These are phyloP conservation scores for Patiria miniata DNA, from an alignment of 35 echinoderm and acorn worm genomes.

Conservation along the genomic window DNA sequence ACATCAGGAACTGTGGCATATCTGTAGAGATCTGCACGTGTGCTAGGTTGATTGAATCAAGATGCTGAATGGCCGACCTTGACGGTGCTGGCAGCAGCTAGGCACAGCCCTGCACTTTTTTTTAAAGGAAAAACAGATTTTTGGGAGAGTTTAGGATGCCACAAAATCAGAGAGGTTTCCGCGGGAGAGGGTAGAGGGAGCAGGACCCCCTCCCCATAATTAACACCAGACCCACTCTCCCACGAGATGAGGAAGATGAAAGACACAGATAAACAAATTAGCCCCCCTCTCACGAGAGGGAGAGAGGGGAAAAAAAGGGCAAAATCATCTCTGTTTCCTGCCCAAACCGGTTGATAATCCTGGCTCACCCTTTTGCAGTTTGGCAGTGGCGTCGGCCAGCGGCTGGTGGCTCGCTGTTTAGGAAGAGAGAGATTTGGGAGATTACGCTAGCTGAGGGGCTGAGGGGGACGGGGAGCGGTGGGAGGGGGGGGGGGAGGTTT, in stretches of 20 bases:
- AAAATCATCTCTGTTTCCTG: slow-evolving; percentile 22
- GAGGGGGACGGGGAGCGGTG: too few relatives aligned
- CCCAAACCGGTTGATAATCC: neutral
- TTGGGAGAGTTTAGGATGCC: too few relatives aligned
- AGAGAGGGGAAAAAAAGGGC: neutral
- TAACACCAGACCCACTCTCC: slow-evolving; percentile 6
- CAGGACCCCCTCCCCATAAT: neutral
- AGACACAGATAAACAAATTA: slow-evolving; percentile 27
- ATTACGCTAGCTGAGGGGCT: neutral
- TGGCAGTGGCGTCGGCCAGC: neutral
- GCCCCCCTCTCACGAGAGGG: neutral
- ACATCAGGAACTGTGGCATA: too few relatives aligned
- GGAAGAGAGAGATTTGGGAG: slow-evolving; percentile 18
- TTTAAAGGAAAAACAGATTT: slow-evolving; percentile 5
- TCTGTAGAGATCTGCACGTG: too few relatives aligned
- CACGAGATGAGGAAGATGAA: neutral
- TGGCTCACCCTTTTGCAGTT: neutral
- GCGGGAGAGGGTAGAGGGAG: neutral
- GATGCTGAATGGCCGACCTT: neutral
- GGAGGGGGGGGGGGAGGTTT: too few relatives aligned
- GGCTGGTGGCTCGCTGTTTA: neutral
- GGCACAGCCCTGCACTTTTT: neutral
- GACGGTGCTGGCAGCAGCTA: neutral
- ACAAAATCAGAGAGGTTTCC: neutral
- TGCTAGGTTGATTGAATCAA: neutral